Conservation (phyloP, 2,113 vertebrate species). For the Oryzias woworae region DNA sequence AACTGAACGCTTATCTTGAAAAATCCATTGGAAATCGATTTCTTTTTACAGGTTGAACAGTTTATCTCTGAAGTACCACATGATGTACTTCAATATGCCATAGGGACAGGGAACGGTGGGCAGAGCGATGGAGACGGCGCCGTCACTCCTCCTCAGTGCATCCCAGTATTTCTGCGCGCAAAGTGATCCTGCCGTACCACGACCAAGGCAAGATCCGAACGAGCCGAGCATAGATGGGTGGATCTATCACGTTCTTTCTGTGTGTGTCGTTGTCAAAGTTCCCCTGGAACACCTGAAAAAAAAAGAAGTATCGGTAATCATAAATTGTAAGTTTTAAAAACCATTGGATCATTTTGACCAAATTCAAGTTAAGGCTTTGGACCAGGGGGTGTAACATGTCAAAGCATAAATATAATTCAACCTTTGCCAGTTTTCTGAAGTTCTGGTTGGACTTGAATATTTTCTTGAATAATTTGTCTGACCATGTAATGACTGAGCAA, state of each 20-base stretch:
- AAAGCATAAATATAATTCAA: background rate
- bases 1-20: constrained; percentile 83
- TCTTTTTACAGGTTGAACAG: constrained; percentile 87
- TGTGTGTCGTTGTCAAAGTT: constrained; percentile 99
- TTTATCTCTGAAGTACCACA: constrained; percentile 80
- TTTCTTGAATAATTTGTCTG: constrained; percentile 19
- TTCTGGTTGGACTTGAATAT: constrained; percentile 13
- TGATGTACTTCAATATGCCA: constrained; percentile 57
- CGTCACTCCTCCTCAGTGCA: constrained; percentile 91
- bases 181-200: constrained; percentile 97
- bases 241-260: constrained; percentile 97
- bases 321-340: background rate
- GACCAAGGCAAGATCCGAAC: constrained; percentile 97
- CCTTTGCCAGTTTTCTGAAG: constrained; percentile 1
- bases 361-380: background rate
- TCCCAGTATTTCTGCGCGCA: constrained; percentile 93
- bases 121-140: constrained; percentile 19
- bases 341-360: too few species aligned
- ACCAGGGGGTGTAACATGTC: background rate
- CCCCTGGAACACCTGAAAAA: constrained; percentile 92
- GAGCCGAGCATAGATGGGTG: constrained; percentile 87
- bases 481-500: constrained; percentile 19
- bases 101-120: constrained; percentile 37
- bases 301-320: constrained; percentile 4
- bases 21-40: constrained; percentile 80